Evolutionary conservation across 2,888 invertebrate species (phyloP).

Genomic region (Fissipunctia ypsillon): DNA sequence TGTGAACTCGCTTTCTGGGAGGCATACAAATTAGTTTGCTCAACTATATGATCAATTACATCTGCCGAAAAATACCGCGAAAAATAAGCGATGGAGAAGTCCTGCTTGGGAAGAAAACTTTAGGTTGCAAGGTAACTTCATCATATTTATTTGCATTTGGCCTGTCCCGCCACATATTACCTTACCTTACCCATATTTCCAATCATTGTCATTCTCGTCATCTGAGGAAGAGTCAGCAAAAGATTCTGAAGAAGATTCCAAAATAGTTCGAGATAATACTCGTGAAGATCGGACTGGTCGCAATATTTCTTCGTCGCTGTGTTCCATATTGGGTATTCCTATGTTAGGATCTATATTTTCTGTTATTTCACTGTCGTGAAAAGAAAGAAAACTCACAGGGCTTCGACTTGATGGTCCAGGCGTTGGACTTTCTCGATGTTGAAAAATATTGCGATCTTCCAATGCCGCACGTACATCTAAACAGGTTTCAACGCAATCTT

Average conservation of each 20-base stretch:
- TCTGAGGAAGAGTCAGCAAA: constrained; percentile 33
- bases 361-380: too few relatives aligned
- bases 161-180: constrained; percentile 24
- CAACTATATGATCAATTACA: constrained; percentile 48
- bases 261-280: constrained; percentile 26
- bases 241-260: constrained; percentile 19
- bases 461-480: constrained; percentile 31
- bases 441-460: constrained; percentile 29
- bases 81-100: constrained; percentile 24
- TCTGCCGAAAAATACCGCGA: constrained; percentile 32
- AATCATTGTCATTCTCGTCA: constrained; percentile 26
- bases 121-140: constrained; percentile 29
- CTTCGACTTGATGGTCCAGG: too few relatives aligned
- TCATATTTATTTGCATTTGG: constrained; percentile 39
- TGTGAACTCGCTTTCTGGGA: constrained; percentile 34
- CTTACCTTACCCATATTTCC: constrained; percentile 34
- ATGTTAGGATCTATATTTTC: too few relatives aligned
- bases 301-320: constrained; percentile 21
- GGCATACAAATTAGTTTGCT: constrained; percentile 52
- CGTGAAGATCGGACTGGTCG: constrained; percentile 29
- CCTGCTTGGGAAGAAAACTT: too few relatives aligned
- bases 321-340: too few relatives aligned
- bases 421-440: constrained; percentile 26
- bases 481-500: constrained; percentile 29
- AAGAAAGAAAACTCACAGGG: too few relatives aligned